Percentiles rank a stretch among this genome's conserved stretches.
phyloP scores from a whole-genome alignment of 92 coral and sea anemone genomes.

The Epizoanthus stellaris region DNA sequence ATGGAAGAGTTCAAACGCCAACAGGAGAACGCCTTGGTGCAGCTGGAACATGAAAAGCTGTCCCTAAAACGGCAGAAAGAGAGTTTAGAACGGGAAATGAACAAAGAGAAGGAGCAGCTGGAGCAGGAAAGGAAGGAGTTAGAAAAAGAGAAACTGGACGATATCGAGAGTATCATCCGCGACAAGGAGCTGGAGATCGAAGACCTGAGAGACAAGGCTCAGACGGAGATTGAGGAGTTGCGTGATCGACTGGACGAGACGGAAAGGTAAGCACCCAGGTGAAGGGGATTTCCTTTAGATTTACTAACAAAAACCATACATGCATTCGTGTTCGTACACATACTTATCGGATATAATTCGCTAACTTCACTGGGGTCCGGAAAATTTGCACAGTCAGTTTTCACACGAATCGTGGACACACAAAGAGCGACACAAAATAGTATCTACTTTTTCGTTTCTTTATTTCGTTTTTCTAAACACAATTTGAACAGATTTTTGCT shows the following conservation, averaged over 20 bases:
- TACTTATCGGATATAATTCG: no score
- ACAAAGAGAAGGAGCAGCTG: slow-evolving; percentile 81
- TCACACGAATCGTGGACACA: no score
- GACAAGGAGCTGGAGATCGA: slow-evolving; percentile 90
- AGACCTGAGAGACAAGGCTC: slow-evolving; percentile 92
- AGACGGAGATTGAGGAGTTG: slow-evolving; percentile 88
- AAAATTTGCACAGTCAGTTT: no score
- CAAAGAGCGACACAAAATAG: no score
- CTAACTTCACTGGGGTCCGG: no score
- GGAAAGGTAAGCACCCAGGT: slow-evolving; percentile 69
- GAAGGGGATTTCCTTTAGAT: not conserved
- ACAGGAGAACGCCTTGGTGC: slow-evolving; percentile 67
- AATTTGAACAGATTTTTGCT: no score
- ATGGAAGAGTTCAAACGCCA: slow-evolving; percentile 76
- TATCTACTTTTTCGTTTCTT: no score
- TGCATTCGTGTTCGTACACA: no score
- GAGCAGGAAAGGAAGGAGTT: slow-evolving; percentile 82
- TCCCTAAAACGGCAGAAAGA: slow-evolving; percentile 87
- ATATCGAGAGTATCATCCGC: slow-evolving; percentile 84
- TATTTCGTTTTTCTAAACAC: no score
- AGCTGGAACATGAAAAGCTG: slow-evolving; percentile 81
- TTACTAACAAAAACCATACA: not conserved
- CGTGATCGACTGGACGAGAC: slow-evolving; percentile 90
- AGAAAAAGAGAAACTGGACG: slow-evolving; percentile 92
- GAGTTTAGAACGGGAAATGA: slow-evolving; percentile 76